Conservation (phyloP, 2,113 vertebrate species). For the Plotosus lineatus region DNA sequence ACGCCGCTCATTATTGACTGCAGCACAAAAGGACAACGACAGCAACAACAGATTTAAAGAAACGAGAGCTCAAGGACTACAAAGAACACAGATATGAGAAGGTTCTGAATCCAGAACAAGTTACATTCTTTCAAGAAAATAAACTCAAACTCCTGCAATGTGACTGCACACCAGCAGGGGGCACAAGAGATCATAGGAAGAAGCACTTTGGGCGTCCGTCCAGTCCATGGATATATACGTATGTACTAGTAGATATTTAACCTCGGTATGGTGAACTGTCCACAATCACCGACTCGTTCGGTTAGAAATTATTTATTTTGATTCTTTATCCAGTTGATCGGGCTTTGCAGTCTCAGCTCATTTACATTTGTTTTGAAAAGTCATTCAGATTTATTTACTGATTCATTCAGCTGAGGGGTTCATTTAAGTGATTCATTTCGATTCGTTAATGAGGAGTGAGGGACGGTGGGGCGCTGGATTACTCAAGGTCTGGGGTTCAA, state of each 20-base stretch:
- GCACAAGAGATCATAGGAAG: background rate
- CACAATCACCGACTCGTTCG: too few species aligned
- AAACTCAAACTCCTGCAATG: background rate
- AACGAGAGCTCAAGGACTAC: slow-evolving; percentile 5
- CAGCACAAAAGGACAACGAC: background rate
- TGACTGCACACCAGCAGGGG: background rate
- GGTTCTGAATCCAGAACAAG: background rate
- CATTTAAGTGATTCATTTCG: background rate
- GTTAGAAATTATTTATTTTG: background rate
- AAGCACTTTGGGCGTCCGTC: too few species aligned
- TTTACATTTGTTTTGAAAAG: background rate
- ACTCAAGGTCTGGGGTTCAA: too few species aligned
- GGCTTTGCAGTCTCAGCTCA: background rate
- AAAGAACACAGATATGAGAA: background rate
- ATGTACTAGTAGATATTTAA: too few species aligned
- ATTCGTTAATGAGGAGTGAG: too few species aligned
- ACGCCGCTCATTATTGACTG: background rate
- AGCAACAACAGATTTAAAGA: background rate
- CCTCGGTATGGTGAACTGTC: too few species aligned
- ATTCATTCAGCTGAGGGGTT: background rate
- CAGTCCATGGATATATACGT: too few species aligned
- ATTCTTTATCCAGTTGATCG: background rate
- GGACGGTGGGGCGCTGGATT: too few species aligned
- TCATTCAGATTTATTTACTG: background rate
- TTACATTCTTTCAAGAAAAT: background rate